phyloP scores from a whole-genome alignment of 2,113 vertebrate species.

The Scartelaos histophorus region DNA sequence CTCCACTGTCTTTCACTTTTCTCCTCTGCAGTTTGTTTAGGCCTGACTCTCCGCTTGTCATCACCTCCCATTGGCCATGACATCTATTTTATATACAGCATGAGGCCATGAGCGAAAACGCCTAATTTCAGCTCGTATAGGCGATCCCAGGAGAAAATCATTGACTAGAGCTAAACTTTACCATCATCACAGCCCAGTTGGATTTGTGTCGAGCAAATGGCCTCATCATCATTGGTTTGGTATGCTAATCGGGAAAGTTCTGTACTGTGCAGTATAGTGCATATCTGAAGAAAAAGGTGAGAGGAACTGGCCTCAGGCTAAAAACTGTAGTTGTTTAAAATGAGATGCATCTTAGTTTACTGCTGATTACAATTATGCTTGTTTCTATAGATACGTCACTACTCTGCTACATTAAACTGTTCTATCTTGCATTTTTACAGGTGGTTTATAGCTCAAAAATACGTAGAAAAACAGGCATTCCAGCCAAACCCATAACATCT shows the following conservation, averaged over 20 bases:
- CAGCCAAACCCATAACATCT: too few species aligned
- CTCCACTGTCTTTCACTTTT: conserved; percentile 62
- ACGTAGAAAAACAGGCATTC: too few species aligned
- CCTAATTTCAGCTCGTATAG: conserved; percentile 52
- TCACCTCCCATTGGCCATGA: conserved; percentile 67
- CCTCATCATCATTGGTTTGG: conserved; percentile 22
- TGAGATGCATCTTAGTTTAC: too few species aligned
- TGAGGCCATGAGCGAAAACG: conserved; percentile 45
- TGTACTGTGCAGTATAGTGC: too few species aligned
- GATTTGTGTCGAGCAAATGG: conserved; percentile 41
- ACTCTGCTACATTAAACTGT: too few species aligned
- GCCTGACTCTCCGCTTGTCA: conserved; percentile 70
- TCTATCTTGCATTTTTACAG: too few species aligned
- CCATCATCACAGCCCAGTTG: conserved; percentile 49
- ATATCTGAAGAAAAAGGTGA: too few species aligned
- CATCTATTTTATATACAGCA: conserved; percentile 67
- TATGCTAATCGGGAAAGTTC: conserved; percentile 29
- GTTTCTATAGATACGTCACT: too few species aligned
- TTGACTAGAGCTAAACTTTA: conserved; percentile 58
- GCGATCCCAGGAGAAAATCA: conserved; percentile 53
- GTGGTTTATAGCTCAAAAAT: too few species aligned
- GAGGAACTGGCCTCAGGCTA: too few species aligned
- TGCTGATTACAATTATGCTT: too few species aligned
- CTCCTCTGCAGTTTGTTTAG: conserved; percentile 67
- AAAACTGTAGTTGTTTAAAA: too few species aligned